Conservation (phyloP, 2,113 vertebrate species). For the Eulacestoma nigropectus region DNA sequence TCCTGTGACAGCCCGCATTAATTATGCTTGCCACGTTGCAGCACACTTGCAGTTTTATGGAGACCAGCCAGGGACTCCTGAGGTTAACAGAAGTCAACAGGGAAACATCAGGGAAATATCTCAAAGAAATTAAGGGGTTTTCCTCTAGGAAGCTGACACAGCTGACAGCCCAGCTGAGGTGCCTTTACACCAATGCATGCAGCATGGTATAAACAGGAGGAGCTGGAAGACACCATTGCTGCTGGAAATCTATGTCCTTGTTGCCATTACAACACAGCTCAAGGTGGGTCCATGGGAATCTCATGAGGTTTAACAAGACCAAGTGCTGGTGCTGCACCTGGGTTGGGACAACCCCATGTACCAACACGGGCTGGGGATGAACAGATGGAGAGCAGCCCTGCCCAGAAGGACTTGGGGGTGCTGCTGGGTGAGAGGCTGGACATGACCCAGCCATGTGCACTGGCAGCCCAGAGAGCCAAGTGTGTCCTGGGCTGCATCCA, state of each 20-base stretch:
- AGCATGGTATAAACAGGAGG: neutral
- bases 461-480: neutral
- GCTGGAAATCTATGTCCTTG: neutral
- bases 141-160: neutral
- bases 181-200: neutral
- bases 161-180: neutral
- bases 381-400: neutral
- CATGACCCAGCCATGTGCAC: neutral
- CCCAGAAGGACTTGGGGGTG: neutral
- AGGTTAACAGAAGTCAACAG: neutral
- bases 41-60: neutral
- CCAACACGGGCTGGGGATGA: neutral
- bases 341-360: fast-evolving
- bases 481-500: neutral
- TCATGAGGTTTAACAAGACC: neutral
- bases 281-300: neutral
- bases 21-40: neutral
- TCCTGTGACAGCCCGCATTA: constrained; percentile 32
- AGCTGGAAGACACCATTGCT: neutral
- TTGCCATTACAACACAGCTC: neutral
- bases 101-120: neutral
- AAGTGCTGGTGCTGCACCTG: neutral
- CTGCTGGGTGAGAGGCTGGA: neutral
- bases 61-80: neutral
- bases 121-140: neutral